Conservation (phyloP, 2,888 invertebrate genomes). For the Deilephila porcellus region DNA sequence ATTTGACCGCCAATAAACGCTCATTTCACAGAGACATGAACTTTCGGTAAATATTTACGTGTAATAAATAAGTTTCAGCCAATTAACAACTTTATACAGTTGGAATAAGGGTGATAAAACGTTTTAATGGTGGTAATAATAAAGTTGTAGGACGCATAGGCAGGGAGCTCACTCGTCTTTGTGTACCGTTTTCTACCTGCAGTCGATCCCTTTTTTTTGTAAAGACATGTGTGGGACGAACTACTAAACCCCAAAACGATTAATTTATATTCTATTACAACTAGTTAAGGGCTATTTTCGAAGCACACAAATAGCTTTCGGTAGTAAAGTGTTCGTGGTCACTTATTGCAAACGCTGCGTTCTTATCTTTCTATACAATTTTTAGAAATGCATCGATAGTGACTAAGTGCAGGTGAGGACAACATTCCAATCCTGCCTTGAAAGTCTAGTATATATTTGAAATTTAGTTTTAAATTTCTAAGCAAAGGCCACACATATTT, state of each 20-base stretch:
- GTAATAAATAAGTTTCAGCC: slow-evolving; percentile 37
- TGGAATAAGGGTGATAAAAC: slow-evolving; percentile 24
- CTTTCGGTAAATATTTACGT: slow-evolving; percentile 38
- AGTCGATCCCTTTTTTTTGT: slow-evolving; percentile 73
- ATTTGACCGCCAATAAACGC: slow-evolving; percentile 76
- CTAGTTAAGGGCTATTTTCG: slow-evolving; percentile 43
- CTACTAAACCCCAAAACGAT: slow-evolving; percentile 28
- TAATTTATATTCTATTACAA: slow-evolving; percentile 40
- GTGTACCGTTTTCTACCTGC: slow-evolving; percentile 80
- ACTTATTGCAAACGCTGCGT: slow-evolving; percentile 53
- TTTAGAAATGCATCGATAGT: slow-evolving; percentile 47
- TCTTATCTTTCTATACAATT: slow-evolving; percentile 53
- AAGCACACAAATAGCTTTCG: background rate
- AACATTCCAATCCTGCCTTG: slow-evolving; percentile 8
- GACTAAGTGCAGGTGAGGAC: slow-evolving; percentile 5
- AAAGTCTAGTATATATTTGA: background rate
- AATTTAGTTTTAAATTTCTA: background rate
- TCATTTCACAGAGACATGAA: slow-evolving; percentile 65
- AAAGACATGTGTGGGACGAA: slow-evolving; percentile 54
- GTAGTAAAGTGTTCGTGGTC: slow-evolving; percentile 39
- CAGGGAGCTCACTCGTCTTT: slow-evolving; percentile 70
- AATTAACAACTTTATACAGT: slow-evolving; percentile 51
- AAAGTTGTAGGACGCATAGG: slow-evolving; percentile 47
- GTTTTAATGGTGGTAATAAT: slow-evolving; percentile 25
- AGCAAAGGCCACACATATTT: background rate